Evolutionary conservation across 23 tunicate genomes (phyloP), one percentile per base, ranked within the genome.

Genomic region (Diplosoma virens): DNA sequence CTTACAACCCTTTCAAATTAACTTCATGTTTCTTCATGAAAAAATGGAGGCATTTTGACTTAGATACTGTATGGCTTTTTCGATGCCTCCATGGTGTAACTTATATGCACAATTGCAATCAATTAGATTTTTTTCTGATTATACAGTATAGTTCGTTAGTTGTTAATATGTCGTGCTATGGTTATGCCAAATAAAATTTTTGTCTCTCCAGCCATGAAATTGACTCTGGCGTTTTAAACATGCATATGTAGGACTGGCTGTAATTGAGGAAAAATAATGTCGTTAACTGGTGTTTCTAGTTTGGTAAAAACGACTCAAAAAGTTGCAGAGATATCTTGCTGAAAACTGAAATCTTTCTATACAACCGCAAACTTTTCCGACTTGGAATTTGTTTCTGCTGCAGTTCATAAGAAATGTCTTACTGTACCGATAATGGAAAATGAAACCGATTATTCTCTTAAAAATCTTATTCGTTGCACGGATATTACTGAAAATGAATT

Each of bases 181-280:
- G n/a, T n/a, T n/a, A n/a, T n/a, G n/a, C n/a, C n/a, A n/a, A n/a
- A n/a, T n/a, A n/a, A n/a, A n/a, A n/a, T n/a, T n/a, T n/a, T n/a
- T n/a, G n/a, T n/a, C n/a, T 56, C 21, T 56, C 63, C 63, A 56
- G 63, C 63, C 63, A 11, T 56, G 17, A 56, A 25, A 56, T 56
- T 56, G 17, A 4, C 50, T 41, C 14, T 9, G 50, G 11, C 50
- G 11, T 7, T 41, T 41, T 41, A 41, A 41, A 41, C 50, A 14
- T 41, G 50, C 50, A 41, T 14, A 41, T 41, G 50, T 14, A 7
- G 11, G 14, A 41, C 14, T 9, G 11, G 50, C 9, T 7, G 50
- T 41, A 41, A 41, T 41, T 14, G 11, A 9, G 50, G 14, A 14
- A 41, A 41, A 41, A 41, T 14, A 41, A 41, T 41, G 50, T 41